Evolutionary conservation across 2,888 invertebrate species (phyloP).

Genomic region (Lasioglossum leucozonium): DNA sequence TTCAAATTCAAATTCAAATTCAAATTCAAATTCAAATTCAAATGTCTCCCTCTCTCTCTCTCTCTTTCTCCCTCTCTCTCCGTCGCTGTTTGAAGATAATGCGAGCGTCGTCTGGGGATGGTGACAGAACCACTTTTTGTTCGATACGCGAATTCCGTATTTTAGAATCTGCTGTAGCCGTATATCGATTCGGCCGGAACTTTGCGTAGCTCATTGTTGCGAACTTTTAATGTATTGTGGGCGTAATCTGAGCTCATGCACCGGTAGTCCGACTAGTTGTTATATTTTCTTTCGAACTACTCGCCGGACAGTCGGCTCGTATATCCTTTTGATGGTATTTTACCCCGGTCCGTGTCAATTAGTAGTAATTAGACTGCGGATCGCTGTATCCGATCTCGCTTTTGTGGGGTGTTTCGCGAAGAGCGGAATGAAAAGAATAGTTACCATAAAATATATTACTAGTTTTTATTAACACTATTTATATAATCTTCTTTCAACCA

Average conservation of each 20-base stretch:
- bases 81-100: neutral
- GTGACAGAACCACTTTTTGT: conserved; percentile 3
- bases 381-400: neutral
- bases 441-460: neutral
- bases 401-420: neutral
- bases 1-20: too few relatives aligned
- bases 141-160: neutral
- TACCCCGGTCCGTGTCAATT: neutral
- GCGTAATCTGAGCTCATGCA: neutral
- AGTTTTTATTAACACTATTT: too few relatives aligned
- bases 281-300: neutral
- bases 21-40: too few relatives aligned
- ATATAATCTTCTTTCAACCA: too few relatives aligned
- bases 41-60: neutral
- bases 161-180: neutral
- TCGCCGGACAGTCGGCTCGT: neutral
- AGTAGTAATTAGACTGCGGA: neutral
- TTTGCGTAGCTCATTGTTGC: neutral
- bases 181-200: neutral
- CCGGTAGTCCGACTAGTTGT: neutral
- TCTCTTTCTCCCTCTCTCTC: neutral
- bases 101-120: conserved; percentile 2
- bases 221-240: neutral
- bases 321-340: neutral
- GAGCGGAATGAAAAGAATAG: neutral